Evolutionary conservation across 2,113 vertebrate species (phyloP), one percentile per base, ranked within the genome.

Genomic region (Neoarius graeffei): DNA sequence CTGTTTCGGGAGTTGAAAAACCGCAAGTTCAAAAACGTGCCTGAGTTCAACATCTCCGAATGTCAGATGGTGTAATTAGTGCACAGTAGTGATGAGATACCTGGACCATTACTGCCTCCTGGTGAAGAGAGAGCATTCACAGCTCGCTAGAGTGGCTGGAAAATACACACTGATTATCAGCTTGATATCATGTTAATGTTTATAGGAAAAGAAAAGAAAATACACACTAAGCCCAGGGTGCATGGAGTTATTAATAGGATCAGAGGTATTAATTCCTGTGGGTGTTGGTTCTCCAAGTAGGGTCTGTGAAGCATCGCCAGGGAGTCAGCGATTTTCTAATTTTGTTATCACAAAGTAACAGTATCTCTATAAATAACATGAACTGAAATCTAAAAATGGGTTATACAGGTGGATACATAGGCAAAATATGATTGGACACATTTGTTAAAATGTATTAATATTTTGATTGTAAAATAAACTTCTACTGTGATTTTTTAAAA

Each of bases 41-140:
- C 57, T 17, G 27, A 35, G 79, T 81, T 81, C 79, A 59, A 60
- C 79, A 60, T 7, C 15, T 59, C 56, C 13, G 67, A 48, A 23
- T 83, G 81, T 83, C 25, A 50, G 54, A 73, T 27, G 69, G 59
- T 73, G 85, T 86, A 83, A 86, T 86, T 60, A 86, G 80, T 77
- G 35, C 54, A 73, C 19, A 1, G 81, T 59, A 13, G 54, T 62
- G 84, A 80, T 57, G 67, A 85, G 81, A 84, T 90, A 85, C 79
- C 77, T 92, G 86, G 87, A 86, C 89, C 86, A 71, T 90, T 84
- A 67, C 83, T 91, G 90, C 91, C 90, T 92, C 89, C 73, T 92
- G 87, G 89, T 91, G 89, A 91, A 88, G 81, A 76, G n/a, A 71
- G 50, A 82, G 35, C 83, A 56, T 69, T 42, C 80, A 84, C 88